Evolutionary conservation across 2,888 invertebrate species (phyloP).

Genomic region (Harpagoxenus sublaevis): DNA sequence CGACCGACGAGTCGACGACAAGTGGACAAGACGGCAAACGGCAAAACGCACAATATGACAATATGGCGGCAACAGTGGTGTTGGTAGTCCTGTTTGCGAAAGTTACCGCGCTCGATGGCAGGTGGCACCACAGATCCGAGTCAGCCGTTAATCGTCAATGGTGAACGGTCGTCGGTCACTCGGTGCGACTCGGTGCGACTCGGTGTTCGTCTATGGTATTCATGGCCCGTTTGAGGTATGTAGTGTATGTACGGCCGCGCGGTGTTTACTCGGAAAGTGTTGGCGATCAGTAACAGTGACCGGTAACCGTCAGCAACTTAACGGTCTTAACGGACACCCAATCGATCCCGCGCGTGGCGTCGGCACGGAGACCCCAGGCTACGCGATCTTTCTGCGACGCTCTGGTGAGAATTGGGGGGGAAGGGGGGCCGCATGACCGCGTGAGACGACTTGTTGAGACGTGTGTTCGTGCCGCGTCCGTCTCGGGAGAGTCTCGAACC

Average conservation of each 20-base stretch:
- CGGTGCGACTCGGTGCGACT: too few species aligned
- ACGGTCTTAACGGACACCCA: background rate
- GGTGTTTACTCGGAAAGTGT: slow-evolving; percentile 24
- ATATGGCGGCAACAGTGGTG: too few species aligned
- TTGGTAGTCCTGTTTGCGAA: too few species aligned
- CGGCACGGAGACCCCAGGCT: background rate
- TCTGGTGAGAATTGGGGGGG: background rate
- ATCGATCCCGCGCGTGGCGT: background rate
- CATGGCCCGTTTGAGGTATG: background rate
- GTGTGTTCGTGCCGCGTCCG: background rate
- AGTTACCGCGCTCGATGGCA: too few species aligned
- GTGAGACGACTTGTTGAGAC: background rate
- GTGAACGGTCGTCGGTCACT: too few species aligned
- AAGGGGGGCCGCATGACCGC: background rate
- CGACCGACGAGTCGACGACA: too few species aligned
- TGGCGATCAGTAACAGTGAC: background rate
- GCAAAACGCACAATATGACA: too few species aligned
- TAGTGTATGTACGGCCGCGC: background rate
- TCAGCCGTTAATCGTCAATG: too few species aligned
- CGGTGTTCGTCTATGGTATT: background rate
- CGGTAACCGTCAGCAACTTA: background rate
- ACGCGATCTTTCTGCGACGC: background rate
- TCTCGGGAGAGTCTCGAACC: background rate
- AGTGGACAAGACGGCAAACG: too few species aligned
- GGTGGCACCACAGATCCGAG: too few species aligned